Conservation (phyloP, 2,888 invertebrate genomes). For the Papilio elwesi region DNA sequence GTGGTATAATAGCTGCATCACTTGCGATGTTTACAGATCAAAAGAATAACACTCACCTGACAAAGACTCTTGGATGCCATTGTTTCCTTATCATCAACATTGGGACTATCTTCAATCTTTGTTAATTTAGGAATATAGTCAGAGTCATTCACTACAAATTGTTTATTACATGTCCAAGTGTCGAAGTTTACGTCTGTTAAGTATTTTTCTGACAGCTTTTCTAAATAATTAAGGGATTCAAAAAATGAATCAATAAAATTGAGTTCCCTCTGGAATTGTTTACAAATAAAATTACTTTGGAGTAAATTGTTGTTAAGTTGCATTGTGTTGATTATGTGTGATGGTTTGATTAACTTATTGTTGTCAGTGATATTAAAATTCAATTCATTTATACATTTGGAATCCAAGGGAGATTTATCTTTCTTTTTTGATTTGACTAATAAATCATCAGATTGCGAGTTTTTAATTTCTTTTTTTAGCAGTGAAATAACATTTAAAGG, state of each 20-base stretch:
- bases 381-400: conserved; percentile 51
- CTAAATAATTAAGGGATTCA: conserved; percentile 77
- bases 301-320: conserved; percentile 65
- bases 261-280: conserved; percentile 77
- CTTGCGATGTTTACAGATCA: conserved; percentile 63
- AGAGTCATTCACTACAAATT: conserved; percentile 58
- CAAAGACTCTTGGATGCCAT: conserved; percentile 81
- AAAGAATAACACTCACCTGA: conserved; percentile 77
- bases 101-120: conserved; percentile 67
- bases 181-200: conserved; percentile 60
- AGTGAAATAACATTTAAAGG: conserved; percentile 74
- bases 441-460: conserved; percentile 44
- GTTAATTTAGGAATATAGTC: conserved; percentile 68
- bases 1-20: conserved; percentile 33
- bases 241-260: conserved; percentile 81
- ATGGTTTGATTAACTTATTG: conserved; percentile 74
- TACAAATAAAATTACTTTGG: conserved; percentile 68
- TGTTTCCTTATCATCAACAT: conserved; percentile 71
- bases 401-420: conserved; percentile 47
- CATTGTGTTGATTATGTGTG: conserved; percentile 77
- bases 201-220: conserved; percentile 65
- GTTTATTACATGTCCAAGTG: conserved; percentile 59
- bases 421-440: conserved; percentile 43
- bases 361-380: conserved; percentile 63
- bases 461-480: conserved; percentile 65